Base-by-base conservation (phyloP, 1,140 invertebrate genomes). In the Ctenoplectra terminalis region DNA sequence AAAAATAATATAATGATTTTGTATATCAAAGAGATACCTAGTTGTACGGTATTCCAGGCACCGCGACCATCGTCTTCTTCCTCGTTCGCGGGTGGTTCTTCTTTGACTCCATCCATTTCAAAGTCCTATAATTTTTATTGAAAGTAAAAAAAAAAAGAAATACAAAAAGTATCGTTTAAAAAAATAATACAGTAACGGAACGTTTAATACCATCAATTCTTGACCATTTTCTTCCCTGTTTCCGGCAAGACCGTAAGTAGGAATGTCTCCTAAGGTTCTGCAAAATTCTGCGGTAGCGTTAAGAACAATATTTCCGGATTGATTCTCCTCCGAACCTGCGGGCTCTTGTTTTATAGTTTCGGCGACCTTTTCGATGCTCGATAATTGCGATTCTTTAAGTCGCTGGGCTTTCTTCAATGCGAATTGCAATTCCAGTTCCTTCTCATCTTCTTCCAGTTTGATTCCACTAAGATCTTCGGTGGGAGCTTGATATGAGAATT, bases 271-370 rank as follows among this genome's bases (percentile, higher is more conserved):
- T 4, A 99, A 94, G 54, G 98, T 98, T 85, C 99, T 95, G 92
- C 99, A 99, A 94, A 99, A 99, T 94, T 99, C 99, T 1, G 98
- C 98, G 0, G 98, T 99, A 20, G 98, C 96, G 94, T 99, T 99
- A 46, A 99, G 93, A 46, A 98, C 95, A 86, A 99, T 99, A 81
- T 95, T 95, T 4, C 95, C 94, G 50, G 90, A 67, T 37, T 93
- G 92, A 72, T 90, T 88, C 54, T 90, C 89, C 13, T 94, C 93
- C 17, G 90, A 90, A 40, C 82, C 90, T 7, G 93, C 90, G 31
- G 88, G 90, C 80, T 94, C 92, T 48, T 91, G 90, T 90, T 90
- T 95, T 87, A 91, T 94, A 89, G 74, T 89, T 71, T 92, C 52
- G 63, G 86, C 76, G 87, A 93, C 71, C 84, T 92, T 90, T 86